Percentiles rank a stretch among this genome's conserved stretches.
phyloP scores from a whole-genome alignment of 2,797 vertebrate species.

The Alfaro cultratus region DNA sequence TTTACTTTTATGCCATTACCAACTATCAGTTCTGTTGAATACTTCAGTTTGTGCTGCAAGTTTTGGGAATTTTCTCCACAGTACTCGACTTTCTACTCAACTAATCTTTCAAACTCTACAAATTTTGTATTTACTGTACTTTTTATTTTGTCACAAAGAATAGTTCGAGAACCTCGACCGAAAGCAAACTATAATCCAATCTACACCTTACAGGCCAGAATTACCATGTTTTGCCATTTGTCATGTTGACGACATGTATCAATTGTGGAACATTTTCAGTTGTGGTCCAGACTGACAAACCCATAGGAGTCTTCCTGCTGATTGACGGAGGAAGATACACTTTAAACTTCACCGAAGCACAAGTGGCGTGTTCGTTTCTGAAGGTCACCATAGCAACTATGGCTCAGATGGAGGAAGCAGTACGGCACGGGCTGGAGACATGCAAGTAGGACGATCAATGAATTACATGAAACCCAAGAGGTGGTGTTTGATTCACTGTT shows the following conservation, averaged over 20 bases:
- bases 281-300: slow-evolving; percentile 22
- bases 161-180: not conserved
- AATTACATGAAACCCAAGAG: not conserved
- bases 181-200: not conserved
- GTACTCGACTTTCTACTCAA: not conserved
- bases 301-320: slow-evolving; percentile 71
- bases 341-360: slow-evolving; percentile 68
- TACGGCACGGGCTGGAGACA: slow-evolving; percentile 68
- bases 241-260: not conserved
- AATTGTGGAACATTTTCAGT: slow-evolving; percentile 1
- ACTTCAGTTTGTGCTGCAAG: not conserved
- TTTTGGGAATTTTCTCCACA: not conserved
- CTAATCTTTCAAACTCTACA: not conserved
- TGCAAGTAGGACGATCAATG: slow-evolving; percentile 76
- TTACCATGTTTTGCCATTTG: too few relatives aligned
- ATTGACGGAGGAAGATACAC: slow-evolving; percentile 51
- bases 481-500: not conserved
- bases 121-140: not conserved
- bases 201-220: not conserved
- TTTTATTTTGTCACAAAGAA: not conserved
- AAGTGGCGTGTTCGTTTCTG: slow-evolving; percentile 59
- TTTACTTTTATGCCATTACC: not conserved
- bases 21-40: not conserved
- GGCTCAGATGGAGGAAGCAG: slow-evolving; percentile 66
- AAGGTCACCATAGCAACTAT: slow-evolving; percentile 71